A percentile compares a stretch with the other conserved stretches of the same genome.
These are phyloP conservation scores for Leptocoma aspasia DNA, from an alignment of 2,113 vertebrate genomes.

Conservation along the genomic window DNA sequence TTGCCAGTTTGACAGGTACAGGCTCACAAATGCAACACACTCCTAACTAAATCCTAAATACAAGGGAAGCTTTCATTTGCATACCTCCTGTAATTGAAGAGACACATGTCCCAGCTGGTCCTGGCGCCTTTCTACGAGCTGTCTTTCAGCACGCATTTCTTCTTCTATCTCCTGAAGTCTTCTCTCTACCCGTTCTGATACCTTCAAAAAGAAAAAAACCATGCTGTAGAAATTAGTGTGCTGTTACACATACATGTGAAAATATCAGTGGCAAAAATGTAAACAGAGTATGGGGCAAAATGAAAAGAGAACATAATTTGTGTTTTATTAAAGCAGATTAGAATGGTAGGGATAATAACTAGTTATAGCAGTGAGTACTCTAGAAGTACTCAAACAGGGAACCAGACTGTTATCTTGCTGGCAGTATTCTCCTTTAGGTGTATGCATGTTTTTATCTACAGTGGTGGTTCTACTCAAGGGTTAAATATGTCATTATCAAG, in stretches of 20 bases:
- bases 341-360: background rate
- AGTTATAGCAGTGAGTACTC: background rate
- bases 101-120: conserved; percentile 77
- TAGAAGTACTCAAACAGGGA: background rate
- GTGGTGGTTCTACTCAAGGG: background rate
- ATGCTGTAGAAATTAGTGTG: background rate
- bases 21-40: background rate
- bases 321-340: background rate
- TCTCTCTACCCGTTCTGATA: conserved; percentile 83
- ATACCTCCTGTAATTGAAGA: conserved; percentile 84
- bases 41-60: background rate
- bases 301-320: background rate
- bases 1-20: background rate
- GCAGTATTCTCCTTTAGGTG: background rate
- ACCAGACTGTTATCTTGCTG: background rate
- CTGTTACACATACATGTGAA: background rate
- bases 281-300: background rate
- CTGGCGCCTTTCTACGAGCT: conserved; percentile 72
- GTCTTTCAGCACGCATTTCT: conserved; percentile 78
- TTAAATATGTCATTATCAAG: background rate
- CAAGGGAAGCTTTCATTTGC: background rate
- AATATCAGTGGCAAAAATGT: background rate
- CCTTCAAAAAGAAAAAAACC: conserved; percentile 63
- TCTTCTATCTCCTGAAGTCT: conserved; percentile 87
- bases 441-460: background rate